Percentiles rank a stretch among this genome's conserved stretches.
These are phyloP conservation scores for Exocentrus adspersus DNA, from an alignment of 2,888 invertebrate species.

Conservation along the genomic window DNA sequence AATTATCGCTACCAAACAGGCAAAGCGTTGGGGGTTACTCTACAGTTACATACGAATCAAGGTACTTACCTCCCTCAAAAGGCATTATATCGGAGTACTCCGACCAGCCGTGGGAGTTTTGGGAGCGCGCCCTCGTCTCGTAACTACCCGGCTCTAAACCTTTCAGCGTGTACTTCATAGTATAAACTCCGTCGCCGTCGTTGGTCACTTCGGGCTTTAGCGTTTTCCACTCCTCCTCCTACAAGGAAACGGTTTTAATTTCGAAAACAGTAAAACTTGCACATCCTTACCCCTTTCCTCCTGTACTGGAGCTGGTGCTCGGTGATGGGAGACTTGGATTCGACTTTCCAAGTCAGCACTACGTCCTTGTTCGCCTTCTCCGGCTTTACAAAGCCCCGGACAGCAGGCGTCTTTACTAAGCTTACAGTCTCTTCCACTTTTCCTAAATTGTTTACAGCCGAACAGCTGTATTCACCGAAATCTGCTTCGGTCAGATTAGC, in stretches of 20 bases:
- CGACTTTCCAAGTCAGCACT: constrained; percentile 63
- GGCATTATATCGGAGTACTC: constrained; percentile 58
- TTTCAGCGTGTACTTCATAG: constrained; percentile 59
- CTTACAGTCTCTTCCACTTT: constrained; percentile 53
- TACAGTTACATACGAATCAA: too few relatives aligned
- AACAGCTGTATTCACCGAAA: constrained; percentile 63
- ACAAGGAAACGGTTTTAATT: too few relatives aligned
- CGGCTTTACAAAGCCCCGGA: constrained; percentile 48
- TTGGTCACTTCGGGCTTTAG: constrained; percentile 54
- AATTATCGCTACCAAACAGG: constrained; percentile 1
- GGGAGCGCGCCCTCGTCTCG: constrained; percentile 61
- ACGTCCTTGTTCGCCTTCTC: constrained; percentile 52
- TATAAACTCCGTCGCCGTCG: constrained; percentile 56
- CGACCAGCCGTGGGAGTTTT: constrained; percentile 65
- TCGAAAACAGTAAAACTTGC: too few relatives aligned
- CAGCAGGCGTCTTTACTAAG: constrained; percentile 54
- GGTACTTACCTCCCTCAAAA: constrained; percentile 62
- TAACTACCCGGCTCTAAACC: constrained; percentile 62
- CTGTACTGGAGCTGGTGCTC: constrained; percentile 64
- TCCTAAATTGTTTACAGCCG: constrained; percentile 60
- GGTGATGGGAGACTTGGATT: constrained; percentile 63
- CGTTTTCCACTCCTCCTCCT: constrained; percentile 57
- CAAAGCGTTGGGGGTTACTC: not conserved
- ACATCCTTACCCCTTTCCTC: constrained; percentile 61
- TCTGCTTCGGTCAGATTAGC: constrained; percentile 56